Base-by-base conservation (phyloP, 1,140 invertebrate genomes). In the Steinernema khuongi region DNA sequence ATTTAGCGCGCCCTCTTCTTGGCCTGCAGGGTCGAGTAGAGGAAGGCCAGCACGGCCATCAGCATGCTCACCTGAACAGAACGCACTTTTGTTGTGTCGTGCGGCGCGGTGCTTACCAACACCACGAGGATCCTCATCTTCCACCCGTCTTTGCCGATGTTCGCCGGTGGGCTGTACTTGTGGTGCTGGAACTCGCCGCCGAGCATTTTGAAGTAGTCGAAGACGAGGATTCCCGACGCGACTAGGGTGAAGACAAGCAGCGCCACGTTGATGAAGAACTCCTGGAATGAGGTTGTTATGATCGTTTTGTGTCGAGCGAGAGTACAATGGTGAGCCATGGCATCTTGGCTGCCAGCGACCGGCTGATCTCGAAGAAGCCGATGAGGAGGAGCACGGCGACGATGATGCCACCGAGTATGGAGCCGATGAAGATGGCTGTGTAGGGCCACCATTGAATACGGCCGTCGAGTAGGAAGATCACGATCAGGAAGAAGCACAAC, bases 381-480 rank as follows among this genome's bases (percentile, higher is more conserved):
- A 79, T 28, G 22, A 80, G 68, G 17, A 80, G 81, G 31, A 79
- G 17, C 22, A 81, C 19, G 18, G 78, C 74, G 19, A 81, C 18
- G 31, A 81, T 44, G 7, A 50, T 44, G 1, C 81, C 67, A n/a
- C 50, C 50, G 17, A 80, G 31, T 31, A 80, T 79, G 18, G 74
- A 50, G 60, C 32, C 67, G 22, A 80, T 68, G 70, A 81, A 80
- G 28, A 80, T 80, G 72, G 76, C 31, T 31, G 80, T 77, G 60
- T 80, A 80, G 17, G 41, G 17, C 33, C 36, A 41, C 79, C 80
- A 80, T 71, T 81, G 79, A n/a, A 33, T 30, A 18, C 33, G 68
- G 22, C 79, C 79, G 66, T 80, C 79, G 44, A 74, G 28, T 11
- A 80, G 68, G 41, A 80, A 81, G 29, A 80, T 43, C 14, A 81